A percentile compares a stretch with the other conserved stretches of the same genome.
Conservation (phyloP, 2,113 vertebrate species). For the Zootoca vivipara region DNA sequence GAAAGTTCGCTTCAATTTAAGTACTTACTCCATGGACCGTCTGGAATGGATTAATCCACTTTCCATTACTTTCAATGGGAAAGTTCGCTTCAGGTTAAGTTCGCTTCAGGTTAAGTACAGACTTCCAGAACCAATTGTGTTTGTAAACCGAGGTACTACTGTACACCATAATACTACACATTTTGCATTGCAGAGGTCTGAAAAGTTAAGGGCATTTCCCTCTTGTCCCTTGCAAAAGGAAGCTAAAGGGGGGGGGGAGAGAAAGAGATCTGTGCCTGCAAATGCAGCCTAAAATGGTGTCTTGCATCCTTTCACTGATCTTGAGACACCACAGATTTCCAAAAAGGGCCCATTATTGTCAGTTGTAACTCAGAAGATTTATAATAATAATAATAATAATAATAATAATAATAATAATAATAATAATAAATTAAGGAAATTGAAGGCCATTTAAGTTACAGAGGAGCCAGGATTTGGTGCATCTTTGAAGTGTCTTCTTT, state of each 20-base stretch:
- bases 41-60: no score
- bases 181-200: background rate
- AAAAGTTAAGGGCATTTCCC: background rate
- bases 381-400: background rate
- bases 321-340: slow-evolving; percentile 28
- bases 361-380: background rate
- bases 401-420: background rate
- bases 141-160: no score
- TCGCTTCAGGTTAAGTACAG: no score
- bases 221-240: background rate
- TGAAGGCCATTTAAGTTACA: background rate
- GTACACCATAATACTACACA: background rate
- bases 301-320: background rate
- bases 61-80: no score
- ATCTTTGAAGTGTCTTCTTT: background rate
- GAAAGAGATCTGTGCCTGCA: slow-evolving; percentile 9
- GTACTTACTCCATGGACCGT: no score
- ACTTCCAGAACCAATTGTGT: no score
- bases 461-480: background rate
- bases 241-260: background rate
- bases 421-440: background rate
- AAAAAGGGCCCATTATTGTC: background rate
- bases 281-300: background rate
- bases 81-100: no score
- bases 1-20: no score